phyloP scores from a whole-genome alignment of 64 coral and sea anemone species.

The Actinia equina region DNA sequence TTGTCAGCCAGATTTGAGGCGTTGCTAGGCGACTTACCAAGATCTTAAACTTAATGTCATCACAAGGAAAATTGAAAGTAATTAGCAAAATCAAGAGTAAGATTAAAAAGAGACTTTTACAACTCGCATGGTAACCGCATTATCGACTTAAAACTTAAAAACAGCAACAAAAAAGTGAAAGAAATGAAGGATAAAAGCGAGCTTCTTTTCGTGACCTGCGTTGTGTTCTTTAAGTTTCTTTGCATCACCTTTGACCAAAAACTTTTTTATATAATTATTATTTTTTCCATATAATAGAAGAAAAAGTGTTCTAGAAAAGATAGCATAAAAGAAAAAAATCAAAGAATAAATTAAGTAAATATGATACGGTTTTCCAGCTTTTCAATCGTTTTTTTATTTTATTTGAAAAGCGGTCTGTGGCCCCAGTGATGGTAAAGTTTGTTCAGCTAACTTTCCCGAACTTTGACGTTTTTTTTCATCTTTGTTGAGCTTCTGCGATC shows the following conservation, averaged over 20 bases:
- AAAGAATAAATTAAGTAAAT: background rate
- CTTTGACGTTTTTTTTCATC: background rate
- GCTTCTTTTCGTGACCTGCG: background rate
- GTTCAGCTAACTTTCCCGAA: background rate
- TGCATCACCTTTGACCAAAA: background rate
- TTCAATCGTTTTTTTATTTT: too few species aligned
- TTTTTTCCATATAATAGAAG: background rate
- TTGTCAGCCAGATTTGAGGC: conserved; percentile 5
- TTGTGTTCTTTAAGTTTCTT: background rate
- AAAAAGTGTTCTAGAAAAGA: background rate
- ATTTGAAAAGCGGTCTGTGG: background rate
- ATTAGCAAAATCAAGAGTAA: conserved; percentile 7
- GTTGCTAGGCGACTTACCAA: background rate
- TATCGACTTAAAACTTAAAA: background rate
- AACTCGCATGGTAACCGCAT: background rate
- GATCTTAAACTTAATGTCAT: conserved; percentile 14
- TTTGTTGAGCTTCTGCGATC: background rate
- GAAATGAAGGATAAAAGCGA: background rate
- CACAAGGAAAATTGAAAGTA: conserved; percentile 5
- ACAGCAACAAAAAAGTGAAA: background rate
- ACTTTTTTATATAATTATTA: background rate
- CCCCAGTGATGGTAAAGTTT: background rate
- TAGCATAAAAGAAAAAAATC: background rate
- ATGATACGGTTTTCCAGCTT: background rate
- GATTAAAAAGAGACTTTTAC: background rate